Base-by-base conservation (phyloP, 2,113 vertebrate genomes). In the Eupsittula cactorum region DNA sequence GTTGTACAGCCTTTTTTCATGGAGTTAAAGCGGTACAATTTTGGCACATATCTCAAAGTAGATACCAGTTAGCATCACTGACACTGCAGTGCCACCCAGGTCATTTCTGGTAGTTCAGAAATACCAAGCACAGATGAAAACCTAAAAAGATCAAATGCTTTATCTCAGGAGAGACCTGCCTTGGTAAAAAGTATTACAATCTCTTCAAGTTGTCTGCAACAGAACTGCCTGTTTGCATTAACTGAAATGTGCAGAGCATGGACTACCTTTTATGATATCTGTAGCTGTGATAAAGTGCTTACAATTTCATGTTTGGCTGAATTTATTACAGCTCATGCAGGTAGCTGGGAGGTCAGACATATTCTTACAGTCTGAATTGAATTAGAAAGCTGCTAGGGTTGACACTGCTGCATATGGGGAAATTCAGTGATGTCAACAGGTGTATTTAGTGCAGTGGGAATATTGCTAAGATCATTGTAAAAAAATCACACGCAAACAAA, bases 281-380 rank as follows among this genome's bases (percentile, higher is more conserved):
- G 62, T 68, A 57, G 57, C 77, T 85, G 87, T 57, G 42, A 69
- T 82, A 29, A 94, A 92, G 65, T n/a, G 60, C 74, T 70, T 63
- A 53, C 52, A 52, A 76, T 44, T 69, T 89, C 46, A 53, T 24
- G 10, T 84, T 91, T 88, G 65, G 46, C 50, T 68, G 71, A 41
- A 68, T 92, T 70, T 85, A 68, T 87, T 79, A 62, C 55, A 85
- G 11, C 9, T 16, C 52, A 41, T 88, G 80, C 42, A 92, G 68
- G 12, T 17, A 88, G 63, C 86, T 94, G 79, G 50, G 60, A 88
- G 76, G 44, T 47, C 47, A 93, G 64, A 15, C 29, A 9, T 20
- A 17, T 31, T 76, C 76, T 68, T 71, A 16, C 3, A 62, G 37
- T 23, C 41, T 24, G 31, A 77, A 28, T 59, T 46, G 35, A 79